Base-by-base conservation (phyloP, 1,140 invertebrate genomes). In the Propsilocerus akamusi region DNA sequence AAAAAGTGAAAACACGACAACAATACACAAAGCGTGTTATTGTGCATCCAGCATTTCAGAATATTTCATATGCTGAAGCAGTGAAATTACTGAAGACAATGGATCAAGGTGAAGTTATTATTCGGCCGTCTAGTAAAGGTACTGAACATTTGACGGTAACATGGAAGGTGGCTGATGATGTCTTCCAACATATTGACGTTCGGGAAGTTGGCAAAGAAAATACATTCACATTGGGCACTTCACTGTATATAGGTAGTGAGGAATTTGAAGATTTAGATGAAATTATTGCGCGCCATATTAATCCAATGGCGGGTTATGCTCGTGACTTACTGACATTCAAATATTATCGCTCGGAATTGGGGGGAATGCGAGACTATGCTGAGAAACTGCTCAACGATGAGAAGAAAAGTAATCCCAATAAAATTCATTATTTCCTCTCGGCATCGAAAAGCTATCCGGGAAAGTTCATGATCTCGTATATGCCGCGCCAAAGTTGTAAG, bases 241-340 rank as follows among this genome's bases (percentile, higher is more conserved):
- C 55, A 41, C 68, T 99, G 0, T 85, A 80, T 77, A 96, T 97
- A 53, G 81, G 81, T 11, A 80, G 74, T 49, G 86, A 88, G 59
- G 87, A 95, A 59, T 99, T 94, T 68, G 96, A 99, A 72, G 96
- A 99, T 70, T 68, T 99, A 12, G 96, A 99, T 69, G 96, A 99
- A 82, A 99, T 99, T 46, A 90, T 99, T 28, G 94, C 95, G 0
- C 77, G 94, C 10, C 78, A 96, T 66, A 81, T 99, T 5, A 92
- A 87, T 54, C 96, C 95, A 0, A 96, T 99, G 91, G 93, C 95
- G 3, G 74, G 79, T 0, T 83, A 85, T 61, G 90, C 88, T 1
- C 74, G 91, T 1, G 95, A 99, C 61, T 72, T 99, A 24, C 68
- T 95, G 11, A 76, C 80, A 20, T 97, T 94, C 64, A 94, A 93